A percentile compares a stretch with the other conserved stretches of the same genome.
Evolutionary conservation across 2,888 invertebrate species (phyloP).

Genomic region (Sarcophaga rosellei): DNA sequence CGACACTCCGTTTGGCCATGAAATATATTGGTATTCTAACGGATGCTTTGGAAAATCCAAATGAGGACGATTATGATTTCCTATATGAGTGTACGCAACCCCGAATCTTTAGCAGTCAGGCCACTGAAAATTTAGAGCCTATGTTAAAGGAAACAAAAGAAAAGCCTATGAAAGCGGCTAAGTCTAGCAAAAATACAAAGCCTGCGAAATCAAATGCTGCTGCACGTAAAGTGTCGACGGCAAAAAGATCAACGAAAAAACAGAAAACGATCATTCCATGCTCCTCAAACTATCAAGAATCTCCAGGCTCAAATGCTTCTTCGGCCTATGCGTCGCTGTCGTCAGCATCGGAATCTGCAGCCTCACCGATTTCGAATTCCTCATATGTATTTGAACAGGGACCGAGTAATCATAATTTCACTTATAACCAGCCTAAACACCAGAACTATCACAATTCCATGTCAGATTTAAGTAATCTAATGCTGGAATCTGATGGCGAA

Average conservation of each 20-base stretch:
- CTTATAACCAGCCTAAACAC: slow-evolving; percentile 57
- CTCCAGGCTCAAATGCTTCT: slow-evolving; percentile 67
- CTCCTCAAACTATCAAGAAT: slow-evolving; percentile 51
- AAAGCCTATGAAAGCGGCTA: slow-evolving; percentile 15
- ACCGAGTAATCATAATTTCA: slow-evolving; percentile 63
- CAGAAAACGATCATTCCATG: slow-evolving; percentile 25
- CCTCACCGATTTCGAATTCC: slow-evolving; percentile 67
- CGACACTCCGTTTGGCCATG: slow-evolving; percentile 92
- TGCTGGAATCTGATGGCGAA: slow-evolving; percentile 84
- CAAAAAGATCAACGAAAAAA: slow-evolving; percentile 55
- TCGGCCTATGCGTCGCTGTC: slow-evolving; percentile 72
- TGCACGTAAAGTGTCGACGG: slow-evolving; percentile 49
- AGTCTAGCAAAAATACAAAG: slow-evolving; percentile 27
- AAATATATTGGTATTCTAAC: slow-evolving; percentile 91
- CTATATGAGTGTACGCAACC: slow-evolving; percentile 57
- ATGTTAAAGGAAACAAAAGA: slow-evolving; percentile 35
- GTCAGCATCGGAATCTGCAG: slow-evolving; percentile 72
- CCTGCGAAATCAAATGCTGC: slow-evolving; percentile 33
- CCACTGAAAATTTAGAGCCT: slow-evolving; percentile 54
- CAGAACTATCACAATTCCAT: slow-evolving; percentile 68
- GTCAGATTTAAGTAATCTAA: slow-evolving; percentile 76
- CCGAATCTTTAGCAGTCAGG: slow-evolving; percentile 8
- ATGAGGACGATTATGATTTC: slow-evolving; percentile 74
- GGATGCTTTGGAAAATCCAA: slow-evolving; percentile 83
- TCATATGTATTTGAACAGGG: slow-evolving; percentile 70